Percentiles rank a stretch among this genome's conserved stretches.
Evolutionary conservation across 2,888 invertebrate species (phyloP).

Genomic region (Sarcophaga rosellei): DNA sequence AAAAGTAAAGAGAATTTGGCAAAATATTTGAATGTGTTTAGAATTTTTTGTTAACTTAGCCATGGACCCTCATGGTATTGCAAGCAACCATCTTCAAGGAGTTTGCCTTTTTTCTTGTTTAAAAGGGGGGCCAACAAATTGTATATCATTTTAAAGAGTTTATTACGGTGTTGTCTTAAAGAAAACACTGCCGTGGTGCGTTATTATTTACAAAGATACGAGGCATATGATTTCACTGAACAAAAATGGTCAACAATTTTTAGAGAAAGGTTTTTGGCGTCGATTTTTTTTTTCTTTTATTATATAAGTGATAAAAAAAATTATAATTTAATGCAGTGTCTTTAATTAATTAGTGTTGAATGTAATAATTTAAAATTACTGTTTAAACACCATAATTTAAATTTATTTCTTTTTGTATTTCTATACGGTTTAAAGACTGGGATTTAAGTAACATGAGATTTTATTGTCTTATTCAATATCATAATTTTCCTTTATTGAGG

Average conservation of each 20-base stretch:
- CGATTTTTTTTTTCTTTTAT: not conserved
- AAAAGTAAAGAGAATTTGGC: not conserved
- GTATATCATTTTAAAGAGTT: not conserved
- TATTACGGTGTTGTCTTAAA: not conserved
- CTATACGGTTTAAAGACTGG: not conserved
- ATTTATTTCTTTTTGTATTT: not conserved
- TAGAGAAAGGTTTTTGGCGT: not conserved
- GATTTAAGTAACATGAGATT: too few species aligned
- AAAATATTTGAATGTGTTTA: constrained; percentile 36
- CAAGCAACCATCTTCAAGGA: constrained; percentile 32
- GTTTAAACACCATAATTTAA: not conserved
- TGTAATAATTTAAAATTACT: constrained; percentile 19
- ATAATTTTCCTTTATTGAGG: too few species aligned
- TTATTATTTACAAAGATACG: not conserved
- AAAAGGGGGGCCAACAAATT: not conserved
- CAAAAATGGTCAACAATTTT: not conserved
- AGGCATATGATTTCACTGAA: too few species aligned
- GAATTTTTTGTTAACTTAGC: not conserved
- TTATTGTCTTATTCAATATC: too few species aligned
- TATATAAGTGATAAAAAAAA: not conserved
- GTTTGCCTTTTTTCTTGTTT: constrained; percentile 32
- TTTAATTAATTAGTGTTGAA: constrained; percentile 33
- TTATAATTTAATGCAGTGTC: constrained; percentile 18
- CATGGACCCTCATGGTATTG: not conserved
- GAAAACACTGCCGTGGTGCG: not conserved